phyloP scores from a whole-genome alignment of 2,113 vertebrate species.

The Cavia porcellus region DNA sequence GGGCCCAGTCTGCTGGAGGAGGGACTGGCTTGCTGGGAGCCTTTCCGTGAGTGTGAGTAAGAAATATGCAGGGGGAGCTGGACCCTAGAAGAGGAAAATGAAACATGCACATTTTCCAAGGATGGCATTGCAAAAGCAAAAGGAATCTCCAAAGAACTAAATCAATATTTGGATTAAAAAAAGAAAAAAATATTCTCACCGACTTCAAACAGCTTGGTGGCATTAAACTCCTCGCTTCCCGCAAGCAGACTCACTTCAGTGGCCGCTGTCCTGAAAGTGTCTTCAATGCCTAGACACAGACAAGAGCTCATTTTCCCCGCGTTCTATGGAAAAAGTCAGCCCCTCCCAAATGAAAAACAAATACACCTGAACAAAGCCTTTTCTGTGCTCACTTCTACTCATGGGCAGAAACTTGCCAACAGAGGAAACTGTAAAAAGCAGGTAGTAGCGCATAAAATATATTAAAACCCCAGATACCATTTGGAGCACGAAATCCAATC shows the following conservation, averaged over 20 bases:
- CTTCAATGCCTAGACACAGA: conserved; percentile 94
- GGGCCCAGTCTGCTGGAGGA: not conserved
- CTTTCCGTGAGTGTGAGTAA: not conserved
- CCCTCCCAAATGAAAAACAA: conserved; percentile 61
- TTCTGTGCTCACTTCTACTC: conserved; percentile 69
- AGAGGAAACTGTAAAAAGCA: conserved; percentile 79
- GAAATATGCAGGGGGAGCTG: conserved; percentile 1
- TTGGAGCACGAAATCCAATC: conserved; percentile 70
- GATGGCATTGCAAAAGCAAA: conserved; percentile 60
- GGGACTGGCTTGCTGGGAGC: not conserved
- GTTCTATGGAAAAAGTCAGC: conserved; percentile 64
- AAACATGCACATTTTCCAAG: conserved; percentile 55
- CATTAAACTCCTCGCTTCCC: conserved; percentile 97
- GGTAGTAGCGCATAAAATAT: conserved; percentile 74
- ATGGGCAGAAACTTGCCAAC: conserved; percentile 67
- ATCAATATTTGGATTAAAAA: conserved; percentile 76
- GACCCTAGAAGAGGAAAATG: not conserved
- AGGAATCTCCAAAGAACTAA: conserved; percentile 49
- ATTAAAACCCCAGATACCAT: conserved; percentile 75
- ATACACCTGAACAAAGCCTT: conserved; percentile 67
- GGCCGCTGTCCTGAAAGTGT: conserved; percentile 97
- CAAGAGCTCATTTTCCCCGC: conserved; percentile 67
- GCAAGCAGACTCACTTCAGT: conserved; percentile 97
- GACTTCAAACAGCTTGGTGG: conserved; percentile 97
- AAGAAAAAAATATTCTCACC: conserved; percentile 89